Base-by-base conservation (phyloP, 2,888 invertebrate genomes). In the Chrysotoxum bicinctum region DNA sequence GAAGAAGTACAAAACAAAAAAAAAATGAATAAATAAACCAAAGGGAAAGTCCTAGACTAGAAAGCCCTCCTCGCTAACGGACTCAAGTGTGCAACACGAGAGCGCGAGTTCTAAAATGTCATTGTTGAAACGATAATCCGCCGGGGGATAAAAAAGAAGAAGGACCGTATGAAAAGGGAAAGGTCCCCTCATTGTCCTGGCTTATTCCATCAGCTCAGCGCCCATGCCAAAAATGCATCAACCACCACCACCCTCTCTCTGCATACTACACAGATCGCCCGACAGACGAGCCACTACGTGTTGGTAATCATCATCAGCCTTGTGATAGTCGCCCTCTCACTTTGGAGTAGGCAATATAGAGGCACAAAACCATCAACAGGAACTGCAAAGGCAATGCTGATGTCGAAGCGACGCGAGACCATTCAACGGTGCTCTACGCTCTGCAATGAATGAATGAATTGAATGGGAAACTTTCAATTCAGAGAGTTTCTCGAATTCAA, bases 71-170 rank as follows among this genome's bases (percentile, higher is more conserved):
- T 69, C 48, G 56, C 75, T 68, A 50, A 74, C 54, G 32, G 66
- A 74, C 30, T 81, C 81, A 77, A 85, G 81, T 76, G 76, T 58
- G 58, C 76, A 80, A 45, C 43, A 30, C 66, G 48, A 58, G 56
- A 23, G 52, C 54, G 73, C 81, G 73, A 77, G 72, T 73, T 73
- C 73, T 62, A 48, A 85, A 81, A 73, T 76, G 85, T 69, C 85
- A 76, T 85, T 81, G 85, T 77, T 81, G 85, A 81, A 85, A 43
- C 35, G 85, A 77, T 85, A 85, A 85, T 81, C 85, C 73, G n/a
- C 32, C 19, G 8, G 64, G 26, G 69, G 19, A 56, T 26, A 74
- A 35, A 66, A n/a, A 64, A 40, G 32, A 40, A 64, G 69, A 73
- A 85, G 30, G 30, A 58, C 56, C 40, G 19, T 54, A 81, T 64